phyloP scores from a whole-genome alignment of 2,797 vertebrate species.

The Erithacus rubecula region DNA sequence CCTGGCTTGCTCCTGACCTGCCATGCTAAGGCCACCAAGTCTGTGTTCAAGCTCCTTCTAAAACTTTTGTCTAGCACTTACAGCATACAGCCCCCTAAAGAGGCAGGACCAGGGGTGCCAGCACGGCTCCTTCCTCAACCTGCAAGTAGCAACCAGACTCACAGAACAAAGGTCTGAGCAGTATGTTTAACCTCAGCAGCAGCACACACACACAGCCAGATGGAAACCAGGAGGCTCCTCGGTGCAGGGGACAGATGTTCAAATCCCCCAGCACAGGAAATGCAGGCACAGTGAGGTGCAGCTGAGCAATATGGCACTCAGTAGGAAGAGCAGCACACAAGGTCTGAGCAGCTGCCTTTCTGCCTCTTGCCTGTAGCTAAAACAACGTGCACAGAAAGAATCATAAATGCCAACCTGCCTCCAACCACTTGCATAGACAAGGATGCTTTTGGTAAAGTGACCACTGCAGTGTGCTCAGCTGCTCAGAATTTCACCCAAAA shows the following conservation, averaged over 20 bases:
- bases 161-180: background rate
- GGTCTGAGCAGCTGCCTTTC: constrained; percentile 13
- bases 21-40: background rate
- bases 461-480: background rate
- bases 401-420: background rate
- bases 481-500: background rate
- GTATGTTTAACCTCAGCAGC: background rate
- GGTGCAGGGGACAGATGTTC: constrained; percentile 26
- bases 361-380: background rate
- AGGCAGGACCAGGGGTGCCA: background rate
- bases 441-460: background rate
- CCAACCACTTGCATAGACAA: background rate
- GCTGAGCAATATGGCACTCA: background rate
- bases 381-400: background rate
- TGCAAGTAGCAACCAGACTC: background rate
- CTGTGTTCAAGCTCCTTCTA: background rate
- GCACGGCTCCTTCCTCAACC: background rate
- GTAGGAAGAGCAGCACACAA: background rate
- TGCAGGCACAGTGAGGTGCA: background rate
- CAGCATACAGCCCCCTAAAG: background rate
- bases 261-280: background rate
- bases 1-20: background rate
- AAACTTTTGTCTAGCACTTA: background rate
- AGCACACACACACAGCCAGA: background rate
- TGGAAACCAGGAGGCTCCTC: constrained; percentile 3